These are phyloP conservation scores for Litocranius walleri DNA, from an alignment of 2,113 vertebrate species.

Conservation along the genomic window DNA sequence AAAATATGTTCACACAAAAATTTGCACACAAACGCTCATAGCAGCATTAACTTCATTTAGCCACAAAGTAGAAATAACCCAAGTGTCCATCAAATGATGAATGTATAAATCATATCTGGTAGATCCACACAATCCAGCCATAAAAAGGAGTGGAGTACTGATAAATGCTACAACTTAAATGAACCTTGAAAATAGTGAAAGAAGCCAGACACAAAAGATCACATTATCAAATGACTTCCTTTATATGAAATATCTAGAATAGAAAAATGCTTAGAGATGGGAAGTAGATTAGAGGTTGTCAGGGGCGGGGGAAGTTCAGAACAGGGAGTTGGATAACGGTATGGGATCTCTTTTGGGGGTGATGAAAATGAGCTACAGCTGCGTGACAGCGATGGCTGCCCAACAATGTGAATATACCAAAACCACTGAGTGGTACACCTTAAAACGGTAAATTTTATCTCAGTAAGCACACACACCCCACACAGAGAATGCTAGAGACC, in stretches of 20 bases:
- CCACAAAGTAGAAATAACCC: not conserved
- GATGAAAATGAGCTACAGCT: not conserved
- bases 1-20: not conserved
- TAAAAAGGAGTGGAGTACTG: not conserved
- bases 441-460: not conserved
- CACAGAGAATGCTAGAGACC: not conserved
- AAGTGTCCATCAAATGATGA: not conserved
- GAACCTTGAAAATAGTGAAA: not conserved
- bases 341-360: not conserved
- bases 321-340: not conserved
- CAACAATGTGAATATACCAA: not conserved
- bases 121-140: not conserved
- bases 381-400: not conserved
- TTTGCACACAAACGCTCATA: not conserved
- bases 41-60: not conserved
- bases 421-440: not conserved
- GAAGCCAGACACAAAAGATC: not conserved
- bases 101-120: not conserved
- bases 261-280: not conserved
- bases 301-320: no score
- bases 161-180: no score
- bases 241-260: not conserved
- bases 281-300: not conserved
- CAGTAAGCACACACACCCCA: not conserved
- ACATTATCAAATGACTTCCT: not conserved